A percentile compares a stretch with the other conserved stretches of the same genome.
These are phyloP conservation scores for Drosophila sp. DNA, from an alignment of 1,140 invertebrate species.

Conservation along the genomic window DNA sequence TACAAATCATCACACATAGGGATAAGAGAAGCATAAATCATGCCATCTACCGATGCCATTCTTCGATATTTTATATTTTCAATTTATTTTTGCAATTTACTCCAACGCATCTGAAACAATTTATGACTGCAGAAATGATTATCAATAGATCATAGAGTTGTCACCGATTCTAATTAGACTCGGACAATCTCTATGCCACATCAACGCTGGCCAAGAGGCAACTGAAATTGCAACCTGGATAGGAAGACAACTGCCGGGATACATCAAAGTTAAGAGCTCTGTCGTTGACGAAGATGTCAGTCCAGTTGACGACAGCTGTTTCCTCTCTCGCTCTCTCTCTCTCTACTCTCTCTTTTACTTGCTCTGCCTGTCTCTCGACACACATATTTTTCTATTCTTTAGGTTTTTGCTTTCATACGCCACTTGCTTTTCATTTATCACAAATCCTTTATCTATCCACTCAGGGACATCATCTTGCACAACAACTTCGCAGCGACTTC, in stretches of 20 bases:
- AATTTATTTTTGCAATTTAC: constrained; percentile 75
- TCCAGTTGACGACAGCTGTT: constrained; percentile 22
- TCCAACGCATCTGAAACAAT: constrained; percentile 42
- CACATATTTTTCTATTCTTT: constrained; percentile 66
- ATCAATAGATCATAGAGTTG: constrained; percentile 31
- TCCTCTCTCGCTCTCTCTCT: background rate
- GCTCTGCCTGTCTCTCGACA: constrained; percentile 39
- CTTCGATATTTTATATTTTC: constrained; percentile 73
- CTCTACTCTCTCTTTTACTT: constrained; percentile 17
- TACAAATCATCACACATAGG: constrained; percentile 33
- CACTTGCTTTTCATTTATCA: constrained; percentile 82
- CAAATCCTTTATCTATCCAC: constrained; percentile 82
- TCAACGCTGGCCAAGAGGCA: constrained; percentile 3
- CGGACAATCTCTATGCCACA: constrained; percentile 1
- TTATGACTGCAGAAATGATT: constrained; percentile 8
- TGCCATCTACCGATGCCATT: constrained; percentile 38
- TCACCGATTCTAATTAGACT: constrained; percentile 26
- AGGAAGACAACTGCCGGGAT: background rate
- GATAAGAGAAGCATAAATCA: constrained; percentile 57
- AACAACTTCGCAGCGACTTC: constrained; percentile 64
- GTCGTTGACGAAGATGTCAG: constrained; percentile 66
- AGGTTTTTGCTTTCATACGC: constrained; percentile 74
- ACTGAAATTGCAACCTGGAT: constrained; percentile 14
- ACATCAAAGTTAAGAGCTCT: constrained; percentile 52
- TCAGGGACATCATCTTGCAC: constrained; percentile 68